Evolutionary conservation across 2,113 vertebrate species (phyloP), one percentile per base, ranked within the genome.

Genomic region (Aphelocoma coerulescens): DNA sequence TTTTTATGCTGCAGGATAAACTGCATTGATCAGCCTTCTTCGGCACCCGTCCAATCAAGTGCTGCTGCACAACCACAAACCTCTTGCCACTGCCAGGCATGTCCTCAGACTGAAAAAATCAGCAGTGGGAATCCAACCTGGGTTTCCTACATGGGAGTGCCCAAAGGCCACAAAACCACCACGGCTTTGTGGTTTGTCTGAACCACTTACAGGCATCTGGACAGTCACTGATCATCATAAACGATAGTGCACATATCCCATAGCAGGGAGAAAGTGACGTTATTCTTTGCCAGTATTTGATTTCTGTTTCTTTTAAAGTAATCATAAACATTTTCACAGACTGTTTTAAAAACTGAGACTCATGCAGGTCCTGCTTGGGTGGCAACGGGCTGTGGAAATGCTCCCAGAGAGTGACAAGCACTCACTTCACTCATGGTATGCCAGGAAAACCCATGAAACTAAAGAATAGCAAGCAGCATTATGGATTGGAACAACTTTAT

Each of bases 81-180:
- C 78, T 88, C 88, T 71, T 28, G 17, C 67, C 37, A 20, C 13
- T 28, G 72, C 49, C 75, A 88, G 48, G 48, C 78, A 16, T 1
- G 46, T 68, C 83, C 44, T 84, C 71, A 84, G 57, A 72, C 52
- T 88, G 74, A 83, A 73, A 78, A 21, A 51, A 44, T 23, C 62
- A 41, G 85, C 85, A 65, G 11, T 6, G n/a, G 76, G 59, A 84
- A 83, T 39, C 21, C 79, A 71, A 9, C 39, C 63, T 21, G 24
- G 41, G 62, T n/a, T 85, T 95, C 44, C 54, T 62, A 7, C 2
- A 8, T 0, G 19, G 44, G 43, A 95, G 44, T 65, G 81, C 54
- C 77, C 82, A 12, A 75, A 30, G 51, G 71, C 95, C 93, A 84
- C 85, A 73, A 93, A 93, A 88, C 90, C 82, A 52, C 72, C n/a